These are phyloP conservation scores for Microctenopoma lineatum DNA, from an alignment of 2,797 vertebrate genomes.

Conservation along the genomic window DNA sequence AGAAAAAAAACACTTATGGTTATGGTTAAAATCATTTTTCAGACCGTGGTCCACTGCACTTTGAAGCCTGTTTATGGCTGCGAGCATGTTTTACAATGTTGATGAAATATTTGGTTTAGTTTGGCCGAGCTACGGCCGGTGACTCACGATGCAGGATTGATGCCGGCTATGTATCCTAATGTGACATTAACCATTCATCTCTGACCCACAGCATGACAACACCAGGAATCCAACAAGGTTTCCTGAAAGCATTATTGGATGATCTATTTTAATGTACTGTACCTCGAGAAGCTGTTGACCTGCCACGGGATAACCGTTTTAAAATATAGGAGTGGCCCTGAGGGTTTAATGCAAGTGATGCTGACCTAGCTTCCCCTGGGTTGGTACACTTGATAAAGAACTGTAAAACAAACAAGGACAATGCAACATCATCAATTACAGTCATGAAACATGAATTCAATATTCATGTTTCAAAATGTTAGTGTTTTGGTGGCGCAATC, in stretches of 20 bases:
- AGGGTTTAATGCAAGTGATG: not conserved
- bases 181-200: conserved; percentile 83
- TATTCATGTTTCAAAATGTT: not conserved
- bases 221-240: conserved; percentile 72
- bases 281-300: conserved; percentile 8
- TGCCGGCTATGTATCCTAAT: conserved; percentile 73
- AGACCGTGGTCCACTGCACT: conserved; percentile 60
- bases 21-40: conserved; percentile 84
- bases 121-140: conserved; percentile 66
- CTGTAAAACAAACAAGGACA: conserved; percentile 22
- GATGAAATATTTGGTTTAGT: conserved; percentile 84
- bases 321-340: conserved; percentile 22
- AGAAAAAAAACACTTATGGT: conserved; percentile 60
- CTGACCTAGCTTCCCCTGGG: conserved; percentile 1
- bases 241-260: conserved; percentile 67
- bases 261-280: conserved; percentile 33
- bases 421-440: conserved; percentile 5
- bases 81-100: conserved; percentile 82
- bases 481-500: not conserved
- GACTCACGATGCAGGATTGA: conserved; percentile 71
- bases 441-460: not conserved
- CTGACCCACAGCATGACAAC: conserved; percentile 53
- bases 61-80: conserved; percentile 82
- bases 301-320: conserved; percentile 29
- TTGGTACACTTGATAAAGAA: conserved; percentile 4